Percentiles rank a stretch among this genome's conserved stretches.
Conservation (phyloP, 2,113 vertebrate species). For the Neogobius melanostomus region DNA sequence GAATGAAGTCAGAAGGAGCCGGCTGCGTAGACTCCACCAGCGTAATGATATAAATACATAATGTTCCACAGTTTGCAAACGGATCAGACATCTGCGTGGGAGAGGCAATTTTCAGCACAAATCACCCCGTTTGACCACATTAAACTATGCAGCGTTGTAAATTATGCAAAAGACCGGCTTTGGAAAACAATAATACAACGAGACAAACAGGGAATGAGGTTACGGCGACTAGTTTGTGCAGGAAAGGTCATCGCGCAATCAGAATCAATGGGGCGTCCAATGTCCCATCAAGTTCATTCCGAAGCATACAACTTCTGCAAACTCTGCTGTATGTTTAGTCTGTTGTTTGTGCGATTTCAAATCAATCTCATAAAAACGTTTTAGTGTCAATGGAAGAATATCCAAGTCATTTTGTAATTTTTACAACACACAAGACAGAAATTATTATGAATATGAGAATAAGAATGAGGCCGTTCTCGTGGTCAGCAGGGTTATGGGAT, state of each 20-base stretch:
- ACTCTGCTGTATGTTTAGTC: too few species aligned
- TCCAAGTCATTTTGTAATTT: too few species aligned
- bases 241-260: neutral
- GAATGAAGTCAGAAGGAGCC: constrained; percentile 22
- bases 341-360: too few species aligned
- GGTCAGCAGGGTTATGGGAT: too few species aligned
- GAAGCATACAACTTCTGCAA: neutral
- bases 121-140: constrained; percentile 13
- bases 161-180: constrained; percentile 4
- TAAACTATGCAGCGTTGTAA: neutral
- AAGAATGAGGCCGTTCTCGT: too few species aligned
- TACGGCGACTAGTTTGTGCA: constrained; percentile 2
- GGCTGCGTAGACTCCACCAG: constrained; percentile 5
- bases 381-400: too few species aligned
- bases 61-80: constrained; percentile 7
- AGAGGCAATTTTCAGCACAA: constrained; percentile 15
- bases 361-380: too few species aligned
- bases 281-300: neutral
- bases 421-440: too few species aligned
- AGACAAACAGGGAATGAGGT: neutral
- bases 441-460: too few species aligned
- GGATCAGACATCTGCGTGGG: constrained; percentile 1
- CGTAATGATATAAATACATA: constrained; percentile 27
- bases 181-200: constrained; percentile 3
- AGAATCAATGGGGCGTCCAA: neutral